Base-by-base conservation (phyloP, 2,888 invertebrate genomes). In the Trachelus stipa region DNA sequence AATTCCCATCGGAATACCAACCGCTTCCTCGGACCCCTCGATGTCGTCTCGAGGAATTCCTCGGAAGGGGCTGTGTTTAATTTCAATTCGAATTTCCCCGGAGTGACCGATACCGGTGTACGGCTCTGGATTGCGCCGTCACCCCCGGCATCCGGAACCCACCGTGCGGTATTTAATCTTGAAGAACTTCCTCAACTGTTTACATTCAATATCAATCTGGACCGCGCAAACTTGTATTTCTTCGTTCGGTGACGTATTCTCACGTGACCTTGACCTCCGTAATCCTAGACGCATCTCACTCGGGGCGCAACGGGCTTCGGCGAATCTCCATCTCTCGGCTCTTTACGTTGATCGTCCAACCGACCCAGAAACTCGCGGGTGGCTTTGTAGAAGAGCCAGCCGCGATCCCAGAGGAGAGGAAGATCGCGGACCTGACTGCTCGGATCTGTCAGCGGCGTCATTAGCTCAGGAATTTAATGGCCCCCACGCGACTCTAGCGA, bases 401-500 rank as follows among this genome's bases (percentile, higher is more conserved):
- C 15, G 23, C 1, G 23, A 23, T 56, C 56, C 15, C 9, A 0
- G 9, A 9, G 0, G 56, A 23, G 56, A 56, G 56, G 23, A 56
- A 56, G 23, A 56, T 56, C 56, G 37, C 23, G 1, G 37, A 30
- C 34, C 33, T 37, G 37, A n/a, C 74, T 30, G 37, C 12, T 35
- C 74, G 35, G n/a, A 0, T 35, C 34, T 74, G 37, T 74, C 74
- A 35, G 11, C 35, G 74, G 34, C 12, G 74, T 74, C 35, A 74
- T 74, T 74, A 74, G 74, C 9, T 33, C 11, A 34, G 30, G 74
- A 74, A 35, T 35, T 74, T 74, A 74, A 74, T 74, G 34, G 34
- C 11, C 30, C 74, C 23, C 35, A 37, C 23, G 56, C 23, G 56
- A 56, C 56, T 40, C 40, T 56, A 23, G 23, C 40, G 2, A 23